Conservation (phyloP, 2,113 vertebrate genomes). For the Enhydra lutris region DNA sequence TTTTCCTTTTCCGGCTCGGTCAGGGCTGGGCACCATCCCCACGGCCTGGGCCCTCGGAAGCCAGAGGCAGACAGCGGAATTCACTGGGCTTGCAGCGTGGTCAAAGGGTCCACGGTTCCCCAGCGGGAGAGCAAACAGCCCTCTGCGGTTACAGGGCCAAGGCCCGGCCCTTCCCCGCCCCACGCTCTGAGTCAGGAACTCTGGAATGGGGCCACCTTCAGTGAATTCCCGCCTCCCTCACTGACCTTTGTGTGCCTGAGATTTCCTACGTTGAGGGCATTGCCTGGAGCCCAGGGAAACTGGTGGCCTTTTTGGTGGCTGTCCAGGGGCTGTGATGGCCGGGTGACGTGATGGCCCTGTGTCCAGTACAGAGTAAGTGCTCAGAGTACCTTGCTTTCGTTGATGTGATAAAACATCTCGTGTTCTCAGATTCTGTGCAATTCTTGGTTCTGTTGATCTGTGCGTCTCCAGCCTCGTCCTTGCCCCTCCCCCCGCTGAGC, state of each 20-base stretch:
- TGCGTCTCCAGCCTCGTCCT: accelerated
- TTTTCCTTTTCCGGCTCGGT: accelerated
- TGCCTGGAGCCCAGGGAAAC: accelerated
- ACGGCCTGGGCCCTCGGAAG: neutral
- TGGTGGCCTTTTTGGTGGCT: neutral
- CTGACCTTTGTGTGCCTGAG: too few relatives aligned
- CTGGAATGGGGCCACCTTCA: neutral
- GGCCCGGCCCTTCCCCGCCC: accelerated
- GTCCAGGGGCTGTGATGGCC: neutral
- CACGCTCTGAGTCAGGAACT: accelerated
- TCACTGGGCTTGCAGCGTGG: accelerated
- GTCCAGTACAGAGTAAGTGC: too few relatives aligned
- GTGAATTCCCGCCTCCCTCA: neutral
- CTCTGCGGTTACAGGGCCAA: neutral
- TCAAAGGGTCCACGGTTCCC: accelerated
- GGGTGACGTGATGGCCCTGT: accelerated
- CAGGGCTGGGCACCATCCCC: accelerated
- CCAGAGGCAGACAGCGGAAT: too few relatives aligned
- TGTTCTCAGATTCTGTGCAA: too few relatives aligned
- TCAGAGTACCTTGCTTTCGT: neutral
- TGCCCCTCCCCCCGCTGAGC: too few relatives aligned
- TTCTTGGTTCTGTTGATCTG: too few relatives aligned
- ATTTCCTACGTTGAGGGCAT: neutral
- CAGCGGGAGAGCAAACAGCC: accelerated
- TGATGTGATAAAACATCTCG: accelerated